Evolutionary conservation across 2,113 vertebrate species (phyloP), one percentile per base, ranked within the genome.

Genomic region (Smithornis capensis): DNA sequence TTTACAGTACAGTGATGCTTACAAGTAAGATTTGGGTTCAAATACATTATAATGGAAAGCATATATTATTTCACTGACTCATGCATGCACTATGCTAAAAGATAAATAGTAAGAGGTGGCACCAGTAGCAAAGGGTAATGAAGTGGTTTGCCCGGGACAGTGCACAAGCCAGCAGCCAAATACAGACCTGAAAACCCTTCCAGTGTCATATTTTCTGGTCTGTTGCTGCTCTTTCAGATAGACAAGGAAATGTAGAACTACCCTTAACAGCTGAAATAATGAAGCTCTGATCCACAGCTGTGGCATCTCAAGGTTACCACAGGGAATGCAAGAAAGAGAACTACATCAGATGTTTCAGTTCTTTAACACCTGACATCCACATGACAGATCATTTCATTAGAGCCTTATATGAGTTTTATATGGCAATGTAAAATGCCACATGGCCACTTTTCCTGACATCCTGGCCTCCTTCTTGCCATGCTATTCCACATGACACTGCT

Each of bases 11-110:
- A 80, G 50, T 42, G 53, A 70, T 59, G 38, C 83, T 95, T 90
- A 92, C 63, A 91, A 90, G 40, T 69, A 88, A 88, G 44, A 83
- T 90, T 70, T 80, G n/a, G 37, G 86, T 83, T 86, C 71, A 94
- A 69, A 73, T 53, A 57, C 19, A 44, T 73, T 79, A 53, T 64
- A 86, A 86, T 69, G 55, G 18, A 81, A 94, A 77, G 17, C 33
- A 64, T 68, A 50, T 64, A 60, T 73, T 87, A 67, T 89, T 83
- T 94, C 67, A 86, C 31, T 88, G 80, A 73, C n/a, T 94, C 44
- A 83, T 49, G 45, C 59, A 68, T 44, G 12, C 31, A 91, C 33
- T 73, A 77, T 8, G 3, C 42, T 65, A 49, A 59, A 74, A 90
- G 38, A 78, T 8, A 64, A 53, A 56, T 50, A 80, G 19, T 21